Base-by-base conservation (phyloP, 2,797 vertebrate species). In the Notolepis coatsorum region DNA sequence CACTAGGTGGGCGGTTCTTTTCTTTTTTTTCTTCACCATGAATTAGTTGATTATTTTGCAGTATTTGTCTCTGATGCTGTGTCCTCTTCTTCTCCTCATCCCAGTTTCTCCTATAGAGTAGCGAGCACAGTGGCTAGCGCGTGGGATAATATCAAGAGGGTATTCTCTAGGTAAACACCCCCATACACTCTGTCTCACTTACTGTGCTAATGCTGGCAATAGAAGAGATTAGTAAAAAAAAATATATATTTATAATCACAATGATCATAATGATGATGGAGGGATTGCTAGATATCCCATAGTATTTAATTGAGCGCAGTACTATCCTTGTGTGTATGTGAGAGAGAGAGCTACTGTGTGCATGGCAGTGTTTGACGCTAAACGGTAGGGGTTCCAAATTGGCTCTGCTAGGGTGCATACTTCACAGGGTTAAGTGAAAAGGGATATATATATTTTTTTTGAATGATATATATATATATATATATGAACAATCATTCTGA, bases 61-160 rank as follows among this genome's bases (percentile, higher is more conserved):
- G 78, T 87, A 77, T 70, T n/a, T 77, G 84, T 89, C 77, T 88
- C 80, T 88, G 79, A 91, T 94, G 84, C 87, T 90, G 80, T 88
- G 92, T 91, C 89, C 87, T 90, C 82, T 90, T 82, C 64, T 81
- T 82, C 88, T 79, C 89, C 88, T 90, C 89, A 80, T 91, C 86
- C 89, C 92, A 97, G 96, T 95, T 94, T 96, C 93, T 95, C 93
- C 91, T 94, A 96, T 94, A 96, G 96, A 96, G 91, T 97, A 95
- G 95, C 94, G 95, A 93, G 92, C 93, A 94, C 95, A 91, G 92
- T 97, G 88, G 93, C 94, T 96, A 97, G 94, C 93, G 90, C 96
- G 90, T 98, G 96, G 96, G 92, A 95, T 95, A 96, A 93, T 89
- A 89, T 97, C 95, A 96, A 96, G 95, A 95, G 85, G 92, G 82